Conservation (phyloP, 2,797 vertebrate genomes). For the Mareca strepera region DNA sequence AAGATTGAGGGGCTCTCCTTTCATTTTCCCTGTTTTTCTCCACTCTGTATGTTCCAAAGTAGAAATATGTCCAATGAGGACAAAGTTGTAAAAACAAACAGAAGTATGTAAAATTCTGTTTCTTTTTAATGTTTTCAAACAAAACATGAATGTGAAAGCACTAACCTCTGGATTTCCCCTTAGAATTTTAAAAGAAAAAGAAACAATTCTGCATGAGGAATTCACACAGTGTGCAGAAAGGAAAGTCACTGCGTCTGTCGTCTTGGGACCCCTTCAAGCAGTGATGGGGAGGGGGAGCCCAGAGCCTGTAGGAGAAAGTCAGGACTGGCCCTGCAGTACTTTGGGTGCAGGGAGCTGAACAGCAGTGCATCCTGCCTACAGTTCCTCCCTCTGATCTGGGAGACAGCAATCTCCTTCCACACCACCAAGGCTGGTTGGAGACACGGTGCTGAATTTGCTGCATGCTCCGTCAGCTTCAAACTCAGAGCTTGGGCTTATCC, state of each 20-base stretch:
- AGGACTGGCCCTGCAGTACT: background rate
- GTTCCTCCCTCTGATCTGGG: background rate
- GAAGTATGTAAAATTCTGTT: background rate
- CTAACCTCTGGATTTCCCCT: background rate
- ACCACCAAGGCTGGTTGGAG: rapidly evolving
- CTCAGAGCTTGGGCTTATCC: rapidly evolving
- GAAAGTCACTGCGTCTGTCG: rapidly evolving
- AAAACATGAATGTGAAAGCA: background rate
- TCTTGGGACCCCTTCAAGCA: background rate
- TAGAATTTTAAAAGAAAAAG: background rate
- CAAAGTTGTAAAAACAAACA: background rate
- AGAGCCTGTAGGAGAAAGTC: rapidly evolving
- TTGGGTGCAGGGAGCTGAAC: background rate
- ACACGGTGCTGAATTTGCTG: background rate
- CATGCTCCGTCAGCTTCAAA: background rate
- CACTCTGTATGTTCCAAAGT: background rate
- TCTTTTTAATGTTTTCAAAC: background rate
- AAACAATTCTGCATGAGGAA: background rate
- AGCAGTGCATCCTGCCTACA: rapidly evolving
- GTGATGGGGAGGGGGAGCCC: rapidly evolving
- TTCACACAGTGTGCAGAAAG: background rate
- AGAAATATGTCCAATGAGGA: background rate
- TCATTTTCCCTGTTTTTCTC: background rate
- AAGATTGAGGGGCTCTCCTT: background rate
- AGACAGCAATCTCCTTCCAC: background rate